Evolutionary conservation across 2,113 vertebrate species (phyloP).

Genomic region (Sorex araneus): DNA sequence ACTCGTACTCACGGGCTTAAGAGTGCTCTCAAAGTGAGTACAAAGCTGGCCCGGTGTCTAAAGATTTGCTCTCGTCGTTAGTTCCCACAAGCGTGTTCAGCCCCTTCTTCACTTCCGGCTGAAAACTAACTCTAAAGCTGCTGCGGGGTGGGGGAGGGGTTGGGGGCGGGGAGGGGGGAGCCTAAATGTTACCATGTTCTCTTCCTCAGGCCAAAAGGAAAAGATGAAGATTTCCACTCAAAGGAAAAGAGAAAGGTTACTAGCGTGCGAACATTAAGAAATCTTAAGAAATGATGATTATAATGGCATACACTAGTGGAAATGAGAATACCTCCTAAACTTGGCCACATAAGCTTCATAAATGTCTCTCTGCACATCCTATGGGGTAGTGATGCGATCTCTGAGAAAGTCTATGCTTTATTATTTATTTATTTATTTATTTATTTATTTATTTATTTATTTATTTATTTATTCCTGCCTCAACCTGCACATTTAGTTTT

Average conservation of each 20-base stretch:
- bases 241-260: slow-evolving; percentile 23
- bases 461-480: neutral
- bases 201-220: too few relatives aligned
- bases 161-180: too few relatives aligned
- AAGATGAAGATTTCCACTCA: too few relatives aligned
- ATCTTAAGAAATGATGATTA: neutral
- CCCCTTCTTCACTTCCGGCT: too few relatives aligned
- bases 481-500: neutral
- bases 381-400: neutral
- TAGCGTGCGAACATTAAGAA: neutral
- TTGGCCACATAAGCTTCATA: neutral
- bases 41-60: too few relatives aligned
- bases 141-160: too few relatives aligned
- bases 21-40: too few relatives aligned
- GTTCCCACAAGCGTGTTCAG: too few relatives aligned
- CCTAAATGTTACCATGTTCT: too few relatives aligned
- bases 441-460: neutral
- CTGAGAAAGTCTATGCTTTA: neutral
- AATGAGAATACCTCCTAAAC: neutral
- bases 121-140: too few relatives aligned
- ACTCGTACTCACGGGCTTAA: too few relatives aligned
- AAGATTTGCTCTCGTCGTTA: too few relatives aligned
- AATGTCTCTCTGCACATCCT: neutral
- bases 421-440: neutral
- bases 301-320: neutral